Base-by-base conservation (phyloP, 2,797 vertebrate species). In the Ctenosaura bakeri region DNA sequence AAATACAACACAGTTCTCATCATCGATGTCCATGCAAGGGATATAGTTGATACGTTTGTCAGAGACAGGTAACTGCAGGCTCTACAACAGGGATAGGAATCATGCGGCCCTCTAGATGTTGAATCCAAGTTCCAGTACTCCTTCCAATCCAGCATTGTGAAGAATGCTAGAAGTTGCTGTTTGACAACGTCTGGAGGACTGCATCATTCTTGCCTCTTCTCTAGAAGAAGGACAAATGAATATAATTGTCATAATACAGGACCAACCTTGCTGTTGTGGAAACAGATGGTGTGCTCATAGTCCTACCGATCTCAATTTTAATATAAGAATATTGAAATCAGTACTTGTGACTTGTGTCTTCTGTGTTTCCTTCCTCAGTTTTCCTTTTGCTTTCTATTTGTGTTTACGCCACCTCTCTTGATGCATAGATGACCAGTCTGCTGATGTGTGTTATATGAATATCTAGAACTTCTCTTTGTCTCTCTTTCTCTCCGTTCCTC, bases 1-100 rank as follows among this genome's bases (percentile, higher is more conserved):
- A 99, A 99, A 86, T 98, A 99, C 92, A 99, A 99, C 96, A 99
- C 98, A 0, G 98, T 99, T 4, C 98, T 99, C 24, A 99, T 99
- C 96, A 98, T 99, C 1, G 98, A 99, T 0, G 99, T 99, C 83
- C 99, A 99, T 0, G 98, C 99, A 74, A 97, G 99, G 87, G 99
- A 99, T 95, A 99, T 99, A 20, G 98, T 99, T 0, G 99, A 99
- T 85, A 97, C 90, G 0, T 99, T 99, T 16, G 98, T 99, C 78
- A 96, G 98, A 84, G 97, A 98, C 97, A 98, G 98, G 99, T 99
- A 92, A 94, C 7, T 22, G 29, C 20, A 22, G 1, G 16, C 29
- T 52, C 10, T 14, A 2, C 42, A 29, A 29, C 8, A 46, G 46
- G 42, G 24, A 1, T 7, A 9, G 3, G 62, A 8, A 32, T 32